Conservation (phyloP, 2,113 vertebrate species). For the Crotalus helleri region DNA sequence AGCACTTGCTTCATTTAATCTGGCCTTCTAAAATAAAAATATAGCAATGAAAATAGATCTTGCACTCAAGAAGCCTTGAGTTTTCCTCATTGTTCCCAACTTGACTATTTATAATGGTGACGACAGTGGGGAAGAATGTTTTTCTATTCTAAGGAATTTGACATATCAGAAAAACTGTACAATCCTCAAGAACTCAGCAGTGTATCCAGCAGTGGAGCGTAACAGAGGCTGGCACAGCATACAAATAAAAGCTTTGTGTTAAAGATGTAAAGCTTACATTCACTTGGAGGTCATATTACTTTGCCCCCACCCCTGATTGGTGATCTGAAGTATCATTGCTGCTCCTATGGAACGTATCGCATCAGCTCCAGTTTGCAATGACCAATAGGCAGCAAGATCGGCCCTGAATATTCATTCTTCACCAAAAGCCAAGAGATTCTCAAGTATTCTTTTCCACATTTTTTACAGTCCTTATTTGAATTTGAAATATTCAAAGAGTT, state of each 20-base stretch:
- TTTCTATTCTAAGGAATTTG: neutral
- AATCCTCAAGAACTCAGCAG: neutral
- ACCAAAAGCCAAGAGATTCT: neutral
- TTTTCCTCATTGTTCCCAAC: neutral
- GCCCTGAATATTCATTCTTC: neutral
- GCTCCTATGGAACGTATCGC: neutral
- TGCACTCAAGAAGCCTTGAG: neutral
- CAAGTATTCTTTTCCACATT: neutral
- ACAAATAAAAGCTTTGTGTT: slow-evolving; percentile 6
- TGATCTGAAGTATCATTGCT: neutral
- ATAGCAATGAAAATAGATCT: neutral
- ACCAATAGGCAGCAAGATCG: neutral
- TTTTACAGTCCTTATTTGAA: neutral
- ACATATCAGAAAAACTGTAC: neutral
- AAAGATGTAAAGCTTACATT: neutral
- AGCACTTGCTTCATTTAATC: neutral
- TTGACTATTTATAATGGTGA: neutral
- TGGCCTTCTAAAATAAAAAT: neutral
- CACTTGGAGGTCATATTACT: slow-evolving; percentile 10
- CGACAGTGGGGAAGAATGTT: neutral
- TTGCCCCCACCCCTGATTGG: neutral
- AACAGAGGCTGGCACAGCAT: neutral
- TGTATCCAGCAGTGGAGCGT: neutral
- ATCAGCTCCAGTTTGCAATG: neutral
- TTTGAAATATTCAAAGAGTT: slow-evolving; percentile 7